These are phyloP conservation scores for Apamea anceps DNA, from an alignment of 2,888 invertebrate genomes.

Conservation along the genomic window DNA sequence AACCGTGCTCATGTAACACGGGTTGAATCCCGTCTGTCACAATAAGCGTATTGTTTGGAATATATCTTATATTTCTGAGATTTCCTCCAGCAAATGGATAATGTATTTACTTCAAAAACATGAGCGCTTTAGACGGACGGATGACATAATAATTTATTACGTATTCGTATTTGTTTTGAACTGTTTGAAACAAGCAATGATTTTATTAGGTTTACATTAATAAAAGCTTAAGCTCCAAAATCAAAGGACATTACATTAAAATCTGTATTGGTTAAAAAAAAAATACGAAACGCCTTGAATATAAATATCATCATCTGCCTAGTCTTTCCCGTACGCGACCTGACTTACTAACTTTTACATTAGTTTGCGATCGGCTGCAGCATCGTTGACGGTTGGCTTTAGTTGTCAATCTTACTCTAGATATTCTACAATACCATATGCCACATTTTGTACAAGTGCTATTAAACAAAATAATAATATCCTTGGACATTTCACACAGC, in stretches of 20 bases:
- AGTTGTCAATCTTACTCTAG: neutral
- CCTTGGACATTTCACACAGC: too few species aligned
- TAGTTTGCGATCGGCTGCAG: neutral
- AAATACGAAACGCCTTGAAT: neutral
- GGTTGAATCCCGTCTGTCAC: conserved; percentile 5
- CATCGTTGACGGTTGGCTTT: neutral
- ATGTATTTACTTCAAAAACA: conserved; percentile 29
- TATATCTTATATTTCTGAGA: conserved; percentile 9
- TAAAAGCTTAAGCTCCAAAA: neutral
- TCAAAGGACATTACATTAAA: too few species aligned
- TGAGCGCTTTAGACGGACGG: conserved; percentile 5
- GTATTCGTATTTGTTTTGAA: neutral
- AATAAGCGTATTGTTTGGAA: conserved; percentile 18
- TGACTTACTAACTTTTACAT: neutral
- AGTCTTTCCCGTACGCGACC: neutral
- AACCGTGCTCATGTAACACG: neutral
- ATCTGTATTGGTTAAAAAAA: neutral
- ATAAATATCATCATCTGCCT: neutral
- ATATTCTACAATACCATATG: neutral
- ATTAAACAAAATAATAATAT: too few species aligned
- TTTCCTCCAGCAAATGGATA: conserved; percentile 10
- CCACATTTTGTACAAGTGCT: neutral
- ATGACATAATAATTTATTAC: neutral
- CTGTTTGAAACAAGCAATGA: neutral
- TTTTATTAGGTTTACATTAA: neutral